These are phyloP conservation scores for Phacellophora camtschatica DNA, from an alignment of 30 jellyfish, hydroid and myxozoan species.

Conservation along the genomic window DNA sequence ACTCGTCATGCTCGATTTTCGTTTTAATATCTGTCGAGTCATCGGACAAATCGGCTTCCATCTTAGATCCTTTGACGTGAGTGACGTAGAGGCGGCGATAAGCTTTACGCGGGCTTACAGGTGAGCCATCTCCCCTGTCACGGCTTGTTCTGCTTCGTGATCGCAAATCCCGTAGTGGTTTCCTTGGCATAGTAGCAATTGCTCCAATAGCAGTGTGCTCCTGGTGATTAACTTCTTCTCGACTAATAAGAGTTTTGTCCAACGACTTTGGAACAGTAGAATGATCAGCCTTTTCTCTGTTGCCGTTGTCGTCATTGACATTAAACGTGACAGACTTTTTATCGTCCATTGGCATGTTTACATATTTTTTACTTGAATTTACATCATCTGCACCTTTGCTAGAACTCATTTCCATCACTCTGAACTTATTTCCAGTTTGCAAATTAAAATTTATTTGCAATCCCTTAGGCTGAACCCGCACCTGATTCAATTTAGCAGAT, in stretches of 20 bases:
- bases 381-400: neutral
- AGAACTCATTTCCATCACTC: neutral
- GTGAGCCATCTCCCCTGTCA: slow-evolving; percentile 83
- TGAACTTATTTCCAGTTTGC: slow-evolving; percentile 65
- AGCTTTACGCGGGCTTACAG: slow-evolving; percentile 89
- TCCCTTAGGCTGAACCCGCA: slow-evolving; percentile 59
- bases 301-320: neutral
- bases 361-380: neutral
- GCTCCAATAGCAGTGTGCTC: slow-evolving; percentile 74
- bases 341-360: slow-evolving; percentile 1
- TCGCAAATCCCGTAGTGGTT: slow-evolving; percentile 68
- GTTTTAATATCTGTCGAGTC: slow-evolving; percentile 65
- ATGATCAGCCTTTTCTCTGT: neutral
- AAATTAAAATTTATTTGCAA: slow-evolving; percentile 46
- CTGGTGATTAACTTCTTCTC: slow-evolving; percentile 14
- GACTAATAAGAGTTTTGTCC: slow-evolving; percentile 9
- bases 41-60: slow-evolving; percentile 47
- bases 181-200: slow-evolving; percentile 57
- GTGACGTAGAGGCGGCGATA: slow-evolving; percentile 95
- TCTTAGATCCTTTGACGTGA: slow-evolving; percentile 83
- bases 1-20: slow-evolving; percentile 85
- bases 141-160: slow-evolving; percentile 77
- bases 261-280: slow-evolving; percentile 28
- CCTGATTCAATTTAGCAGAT: neutral
- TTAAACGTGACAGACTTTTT: slow-evolving; percentile 52